These are phyloP conservation scores for Dynastes hyllus DNA, from an alignment of 2,888 invertebrate species.

Conservation along the genomic window DNA sequence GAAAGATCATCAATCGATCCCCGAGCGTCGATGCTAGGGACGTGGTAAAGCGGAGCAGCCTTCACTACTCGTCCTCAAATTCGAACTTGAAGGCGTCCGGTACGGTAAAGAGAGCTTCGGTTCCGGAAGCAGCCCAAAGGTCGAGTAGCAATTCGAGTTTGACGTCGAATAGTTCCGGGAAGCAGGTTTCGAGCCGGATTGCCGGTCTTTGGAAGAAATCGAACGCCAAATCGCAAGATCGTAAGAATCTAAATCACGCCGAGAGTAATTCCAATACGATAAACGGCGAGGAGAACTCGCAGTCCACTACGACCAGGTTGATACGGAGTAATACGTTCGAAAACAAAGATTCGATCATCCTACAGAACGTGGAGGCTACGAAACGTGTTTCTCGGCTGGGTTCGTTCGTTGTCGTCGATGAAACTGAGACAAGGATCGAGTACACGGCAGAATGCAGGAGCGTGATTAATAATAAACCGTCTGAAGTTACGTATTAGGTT, in stretches of 20 bases:
- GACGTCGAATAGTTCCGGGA: conserved; percentile 72
- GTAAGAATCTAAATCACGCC: conserved; percentile 65
- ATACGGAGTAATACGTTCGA: conserved; percentile 81
- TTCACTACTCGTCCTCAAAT: conserved; percentile 74
- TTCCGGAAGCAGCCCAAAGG: conserved; percentile 56
- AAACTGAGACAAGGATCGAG: conserved; percentile 45
- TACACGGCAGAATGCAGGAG: conserved; percentile 27
- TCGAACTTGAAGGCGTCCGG: conserved; percentile 72
- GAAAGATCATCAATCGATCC: conserved; percentile 65
- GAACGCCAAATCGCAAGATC: conserved; percentile 75
- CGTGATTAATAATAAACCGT: conserved; percentile 30
- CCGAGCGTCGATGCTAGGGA: conserved; percentile 69
- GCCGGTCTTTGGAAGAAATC: conserved; percentile 87
- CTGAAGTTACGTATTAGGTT: conserved; percentile 46
- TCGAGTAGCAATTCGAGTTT: conserved; percentile 79
- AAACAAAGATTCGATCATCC: conserved; percentile 67
- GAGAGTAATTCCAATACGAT: conserved; percentile 40
- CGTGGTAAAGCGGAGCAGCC: conserved; percentile 60
- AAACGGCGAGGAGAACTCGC: conserved; percentile 22
- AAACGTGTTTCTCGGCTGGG: conserved; percentile 73
- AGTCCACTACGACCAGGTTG: conserved; percentile 68
- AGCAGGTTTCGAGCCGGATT: conserved; percentile 85
- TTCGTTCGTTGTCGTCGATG: conserved; percentile 72
- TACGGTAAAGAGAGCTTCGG: conserved; percentile 56
- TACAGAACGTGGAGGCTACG: conserved; percentile 62